phyloP scores from a whole-genome alignment of 2,797 vertebrate genomes.

The Remorina albescens region DNA sequence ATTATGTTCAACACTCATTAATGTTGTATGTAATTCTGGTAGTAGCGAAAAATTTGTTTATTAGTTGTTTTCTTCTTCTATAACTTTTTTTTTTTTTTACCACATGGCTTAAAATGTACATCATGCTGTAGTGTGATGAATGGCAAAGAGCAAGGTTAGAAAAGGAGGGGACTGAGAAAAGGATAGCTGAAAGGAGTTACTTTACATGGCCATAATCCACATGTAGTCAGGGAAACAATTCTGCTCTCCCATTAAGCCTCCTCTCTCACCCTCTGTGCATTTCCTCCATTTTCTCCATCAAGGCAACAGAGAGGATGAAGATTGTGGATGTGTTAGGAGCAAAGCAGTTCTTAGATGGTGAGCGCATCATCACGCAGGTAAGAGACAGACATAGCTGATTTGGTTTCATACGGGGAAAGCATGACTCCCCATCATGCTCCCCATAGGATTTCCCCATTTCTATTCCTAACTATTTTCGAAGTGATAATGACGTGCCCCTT shows the following conservation, averaged over 20 bases:
- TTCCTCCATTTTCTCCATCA: neutral
- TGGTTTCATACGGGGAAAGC: neutral
- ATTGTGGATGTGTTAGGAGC: slow-evolving; percentile 96
- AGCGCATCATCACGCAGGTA: slow-evolving; percentile 92
- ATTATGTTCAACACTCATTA: neutral
- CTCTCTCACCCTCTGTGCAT: neutral
- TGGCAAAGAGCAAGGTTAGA: neutral
- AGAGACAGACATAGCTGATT: neutral
- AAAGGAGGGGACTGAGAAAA: neutral
- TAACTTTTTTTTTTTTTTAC: neutral
- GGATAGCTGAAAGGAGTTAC: neutral
- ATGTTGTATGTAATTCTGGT: neutral
- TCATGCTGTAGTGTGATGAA: neutral
- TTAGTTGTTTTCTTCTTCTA: too few species aligned
- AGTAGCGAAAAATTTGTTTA: too few species aligned
- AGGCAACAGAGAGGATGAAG: slow-evolving; percentile 96
- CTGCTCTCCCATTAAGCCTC: neutral
- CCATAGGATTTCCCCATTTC: neutral
- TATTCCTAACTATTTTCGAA: neutral
- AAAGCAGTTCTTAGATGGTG: slow-evolving; percentile 91
- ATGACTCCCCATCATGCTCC: neutral
- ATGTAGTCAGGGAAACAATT: neutral
- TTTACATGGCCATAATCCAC: neutral
- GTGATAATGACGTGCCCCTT: slow-evolving; percentile 10
- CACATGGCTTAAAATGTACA: neutral